These are phyloP conservation scores for Nyctibius bracteatus DNA, from an alignment of 2,113 vertebrate genomes.

Conservation along the genomic window DNA sequence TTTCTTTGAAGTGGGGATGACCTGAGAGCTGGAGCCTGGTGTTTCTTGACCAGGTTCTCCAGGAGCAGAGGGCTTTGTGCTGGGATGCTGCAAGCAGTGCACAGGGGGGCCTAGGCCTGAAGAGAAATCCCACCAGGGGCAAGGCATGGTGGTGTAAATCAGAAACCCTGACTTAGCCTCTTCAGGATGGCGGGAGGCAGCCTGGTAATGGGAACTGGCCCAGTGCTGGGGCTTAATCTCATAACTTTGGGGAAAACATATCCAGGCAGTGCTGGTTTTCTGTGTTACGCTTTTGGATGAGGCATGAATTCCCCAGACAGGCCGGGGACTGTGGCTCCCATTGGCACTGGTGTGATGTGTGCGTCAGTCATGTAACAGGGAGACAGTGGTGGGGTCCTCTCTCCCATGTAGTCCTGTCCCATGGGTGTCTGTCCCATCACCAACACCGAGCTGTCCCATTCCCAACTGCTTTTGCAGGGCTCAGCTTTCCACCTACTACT, in stretches of 20 bases:
- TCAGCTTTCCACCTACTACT: background rate
- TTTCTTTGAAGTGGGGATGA: background rate
- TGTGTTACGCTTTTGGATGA: background rate
- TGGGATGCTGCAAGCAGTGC: background rate
- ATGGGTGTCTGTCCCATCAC: accelerated
- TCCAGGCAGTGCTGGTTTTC: background rate
- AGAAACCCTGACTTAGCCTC: background rate
- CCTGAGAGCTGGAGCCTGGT: background rate
- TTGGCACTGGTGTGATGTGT: background rate
- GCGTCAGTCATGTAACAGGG: background rate
- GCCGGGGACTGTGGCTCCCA: background rate
- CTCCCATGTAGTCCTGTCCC: background rate
- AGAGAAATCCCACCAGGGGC: background rate
- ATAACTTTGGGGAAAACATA: background rate
- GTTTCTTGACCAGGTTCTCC: background rate
- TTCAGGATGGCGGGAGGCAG: background rate
- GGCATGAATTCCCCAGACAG: background rate
- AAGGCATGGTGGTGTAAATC: background rate
- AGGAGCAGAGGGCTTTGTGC: background rate
- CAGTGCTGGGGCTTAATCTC: background rate
- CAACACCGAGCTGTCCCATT: accelerated
- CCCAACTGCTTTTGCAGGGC: background rate
- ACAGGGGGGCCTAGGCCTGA: background rate
- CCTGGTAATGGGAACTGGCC: background rate
- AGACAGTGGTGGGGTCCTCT: accelerated